Evolutionary conservation across 2,888 invertebrate species (phyloP).

Genomic region (Nemotelus pantherinus): DNA sequence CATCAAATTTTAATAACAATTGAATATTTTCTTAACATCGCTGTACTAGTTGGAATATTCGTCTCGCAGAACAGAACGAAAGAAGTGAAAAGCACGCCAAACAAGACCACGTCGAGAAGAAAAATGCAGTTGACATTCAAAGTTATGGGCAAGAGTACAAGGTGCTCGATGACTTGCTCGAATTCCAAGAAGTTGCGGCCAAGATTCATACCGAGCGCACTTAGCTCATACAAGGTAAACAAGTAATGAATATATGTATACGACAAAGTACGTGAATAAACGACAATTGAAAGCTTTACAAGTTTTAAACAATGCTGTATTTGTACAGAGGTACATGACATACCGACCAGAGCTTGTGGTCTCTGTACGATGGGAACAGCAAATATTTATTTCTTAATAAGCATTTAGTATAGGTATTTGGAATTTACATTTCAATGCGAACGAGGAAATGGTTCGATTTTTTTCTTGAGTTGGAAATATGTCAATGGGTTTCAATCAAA

Average conservation of each 20-base stretch:
- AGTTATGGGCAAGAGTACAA: not conserved
- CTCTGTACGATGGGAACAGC: no score
- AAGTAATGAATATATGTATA: not conserved
- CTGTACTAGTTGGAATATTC: constrained; percentile 2
- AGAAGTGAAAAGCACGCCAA: not conserved
- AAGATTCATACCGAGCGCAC: not conserved
- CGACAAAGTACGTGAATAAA: not conserved
- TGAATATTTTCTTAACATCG: not conserved
- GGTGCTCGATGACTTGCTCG: constrained; percentile 2
- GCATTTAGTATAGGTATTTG: no score
- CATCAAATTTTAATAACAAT: constrained; percentile 6
- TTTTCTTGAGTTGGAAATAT: no score
- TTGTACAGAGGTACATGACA: no score
- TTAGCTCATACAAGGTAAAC: constrained; percentile 14
- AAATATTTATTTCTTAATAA: no score
- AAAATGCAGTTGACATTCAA: constrained; percentile 33
- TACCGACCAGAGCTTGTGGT: no score
- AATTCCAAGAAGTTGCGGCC: constrained; percentile 1
- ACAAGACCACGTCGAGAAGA: constrained; percentile 1
- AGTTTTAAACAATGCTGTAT: no score
- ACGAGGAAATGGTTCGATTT: no score
- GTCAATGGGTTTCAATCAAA: no score
- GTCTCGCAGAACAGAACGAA: not conserved
- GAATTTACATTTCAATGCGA: no score
- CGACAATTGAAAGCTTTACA: no score